phyloP scores from a whole-genome alignment of 2,113 vertebrate species.

The Paedocypris sp. region DNA sequence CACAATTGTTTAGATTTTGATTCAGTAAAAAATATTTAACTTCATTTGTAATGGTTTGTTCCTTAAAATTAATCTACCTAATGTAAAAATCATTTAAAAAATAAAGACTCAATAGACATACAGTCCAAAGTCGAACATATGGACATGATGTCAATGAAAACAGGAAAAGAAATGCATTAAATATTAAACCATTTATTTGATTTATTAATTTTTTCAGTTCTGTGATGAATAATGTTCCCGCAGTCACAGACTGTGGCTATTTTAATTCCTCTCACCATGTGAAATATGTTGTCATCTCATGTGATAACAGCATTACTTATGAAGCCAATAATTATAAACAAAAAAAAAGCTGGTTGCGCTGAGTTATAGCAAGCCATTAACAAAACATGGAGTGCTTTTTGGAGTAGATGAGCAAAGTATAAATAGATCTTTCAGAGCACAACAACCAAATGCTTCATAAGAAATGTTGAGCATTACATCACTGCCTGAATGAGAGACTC shows the following conservation, averaged over 20 bases:
- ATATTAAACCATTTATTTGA: neutral
- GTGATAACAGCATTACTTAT: neutral
- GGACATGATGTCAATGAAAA: too few relatives aligned
- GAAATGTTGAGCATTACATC: conserved; percentile 67
- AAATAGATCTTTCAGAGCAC: conserved; percentile 61
- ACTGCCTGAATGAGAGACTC: conserved; percentile 61
- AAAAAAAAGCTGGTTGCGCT: conserved; percentile 48
- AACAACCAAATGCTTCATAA: conserved; percentile 67
- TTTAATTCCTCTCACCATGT: neutral
- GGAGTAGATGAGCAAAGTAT: conserved; percentile 59
- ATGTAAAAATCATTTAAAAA: too few relatives aligned
- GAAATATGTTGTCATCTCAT: neutral
- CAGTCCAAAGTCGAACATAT: too few relatives aligned
- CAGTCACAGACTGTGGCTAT: conserved; percentile 14
- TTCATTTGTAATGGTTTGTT: too few relatives aligned
- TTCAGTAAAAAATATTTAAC: too few relatives aligned
- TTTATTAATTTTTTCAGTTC: conserved; percentile 26
- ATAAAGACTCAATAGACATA: too few relatives aligned
- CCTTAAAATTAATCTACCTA: too few relatives aligned
- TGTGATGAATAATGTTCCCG: conserved; percentile 26
- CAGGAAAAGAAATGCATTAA: too few relatives aligned
- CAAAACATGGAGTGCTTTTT: conserved; percentile 60
- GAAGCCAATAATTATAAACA: conserved; percentile 7
- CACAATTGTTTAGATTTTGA: too few relatives aligned
- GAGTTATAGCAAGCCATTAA: conserved; percentile 58